A percentile compares a stretch with the other conserved stretches of the same genome.
Conservation (phyloP, 2,113 vertebrate species). For the Podarcis raffonei region DNA sequence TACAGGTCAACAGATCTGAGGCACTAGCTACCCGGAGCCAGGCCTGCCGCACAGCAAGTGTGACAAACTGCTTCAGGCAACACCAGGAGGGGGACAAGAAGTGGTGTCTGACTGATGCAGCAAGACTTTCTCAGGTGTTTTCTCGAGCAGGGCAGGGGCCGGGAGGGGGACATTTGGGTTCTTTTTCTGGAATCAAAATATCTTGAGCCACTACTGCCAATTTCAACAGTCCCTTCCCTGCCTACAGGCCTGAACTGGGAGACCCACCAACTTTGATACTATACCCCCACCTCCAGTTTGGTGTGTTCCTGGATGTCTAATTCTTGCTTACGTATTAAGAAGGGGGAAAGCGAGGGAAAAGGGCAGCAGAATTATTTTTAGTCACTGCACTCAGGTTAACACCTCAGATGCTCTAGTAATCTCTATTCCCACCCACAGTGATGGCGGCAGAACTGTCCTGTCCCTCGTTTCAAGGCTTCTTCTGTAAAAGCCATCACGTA, state of each 20-base stretch:
- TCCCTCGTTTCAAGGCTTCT: not conserved
- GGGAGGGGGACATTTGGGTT: not conserved
- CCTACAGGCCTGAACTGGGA: not conserved
- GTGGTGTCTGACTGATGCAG: not conserved
- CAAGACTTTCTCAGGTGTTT: not conserved
- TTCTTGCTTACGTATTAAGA: constrained; percentile 15
- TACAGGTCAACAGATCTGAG: too few relatives aligned
- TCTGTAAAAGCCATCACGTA: not conserved
- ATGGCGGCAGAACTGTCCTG: not conserved
- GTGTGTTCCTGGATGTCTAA: not conserved
- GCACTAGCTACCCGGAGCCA: not conserved
- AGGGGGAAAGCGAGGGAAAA: constrained; percentile 5
- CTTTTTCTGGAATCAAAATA: not conserved
- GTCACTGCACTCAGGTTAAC: not conserved
- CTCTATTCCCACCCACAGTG: not conserved
- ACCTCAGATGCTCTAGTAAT: constrained; percentile 23
- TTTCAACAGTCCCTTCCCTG: not conserved
- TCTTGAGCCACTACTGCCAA: not conserved
- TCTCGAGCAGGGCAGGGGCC: not conserved
- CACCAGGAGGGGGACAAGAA: not conserved
- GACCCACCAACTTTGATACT: not conserved
- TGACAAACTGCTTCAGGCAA: not conserved
- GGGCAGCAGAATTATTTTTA: not conserved
- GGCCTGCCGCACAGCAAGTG: not conserved
- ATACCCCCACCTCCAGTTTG: not conserved